A percentile compares a stretch with the other conserved stretches of the same genome.
phyloP scores from a whole-genome alignment of 2,113 vertebrate genomes.

The Enhydra lutris region DNA sequence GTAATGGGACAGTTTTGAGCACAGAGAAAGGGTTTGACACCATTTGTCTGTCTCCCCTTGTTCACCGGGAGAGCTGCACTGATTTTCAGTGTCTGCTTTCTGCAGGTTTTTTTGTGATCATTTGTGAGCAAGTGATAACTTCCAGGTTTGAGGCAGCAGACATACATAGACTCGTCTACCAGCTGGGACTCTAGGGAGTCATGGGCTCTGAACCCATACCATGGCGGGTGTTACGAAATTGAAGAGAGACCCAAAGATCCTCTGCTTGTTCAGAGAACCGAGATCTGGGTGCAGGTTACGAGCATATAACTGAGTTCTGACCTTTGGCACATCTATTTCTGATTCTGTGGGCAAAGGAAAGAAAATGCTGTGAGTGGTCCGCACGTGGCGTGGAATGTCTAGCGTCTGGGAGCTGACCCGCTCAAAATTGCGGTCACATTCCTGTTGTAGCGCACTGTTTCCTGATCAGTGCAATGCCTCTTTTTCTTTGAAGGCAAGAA shows the following conservation, averaged over 20 bases:
- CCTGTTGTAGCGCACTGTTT: neutral
- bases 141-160: too few relatives aligned
- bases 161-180: neutral
- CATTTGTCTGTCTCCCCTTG: neutral
- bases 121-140: neutral
- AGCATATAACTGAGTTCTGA: neutral
- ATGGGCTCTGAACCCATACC: neutral
- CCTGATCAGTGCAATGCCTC: neutral
- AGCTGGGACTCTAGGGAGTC: neutral
- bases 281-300: neutral
- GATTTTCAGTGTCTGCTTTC: neutral
- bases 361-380: too few relatives aligned
- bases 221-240: neutral
- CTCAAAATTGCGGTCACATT: rapidly evolving
- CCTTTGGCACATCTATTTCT: neutral
- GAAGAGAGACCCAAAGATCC: neutral
- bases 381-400: rapidly evolving
- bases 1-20: neutral
- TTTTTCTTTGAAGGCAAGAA: neutral
- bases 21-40: neutral
- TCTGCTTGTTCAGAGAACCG: neutral
- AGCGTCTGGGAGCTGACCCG: neutral
- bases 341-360: neutral
- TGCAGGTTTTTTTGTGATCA: neutral
- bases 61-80: neutral